These are phyloP conservation scores for Agrochola lychnidis DNA, from an alignment of 2,888 invertebrate genomes.

Conservation along the genomic window DNA sequence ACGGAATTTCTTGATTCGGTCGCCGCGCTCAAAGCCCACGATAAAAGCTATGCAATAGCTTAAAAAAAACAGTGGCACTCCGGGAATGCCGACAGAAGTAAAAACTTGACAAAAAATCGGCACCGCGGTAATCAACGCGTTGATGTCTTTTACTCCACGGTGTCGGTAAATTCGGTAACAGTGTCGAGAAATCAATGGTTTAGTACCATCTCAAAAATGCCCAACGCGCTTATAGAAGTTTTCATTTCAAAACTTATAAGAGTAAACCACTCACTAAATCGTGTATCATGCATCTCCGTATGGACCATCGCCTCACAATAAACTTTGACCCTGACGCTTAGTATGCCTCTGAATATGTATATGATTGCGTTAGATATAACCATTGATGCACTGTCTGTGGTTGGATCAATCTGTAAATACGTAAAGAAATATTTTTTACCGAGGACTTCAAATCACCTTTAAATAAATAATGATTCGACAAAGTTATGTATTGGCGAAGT, in stretches of 20 bases:
- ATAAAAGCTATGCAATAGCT: too few species aligned
- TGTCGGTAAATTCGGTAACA: too few species aligned
- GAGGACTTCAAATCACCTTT: background rate
- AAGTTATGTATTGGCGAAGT: background rate
- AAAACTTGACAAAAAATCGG: too few species aligned
- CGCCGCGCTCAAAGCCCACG: too few species aligned
- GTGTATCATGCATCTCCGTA: slow-evolving; percentile 64
- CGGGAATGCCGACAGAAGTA: too few species aligned
- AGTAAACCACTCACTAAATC: slow-evolving; percentile 68
- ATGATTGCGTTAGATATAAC: slow-evolving; percentile 73
- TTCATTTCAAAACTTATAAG: background rate
- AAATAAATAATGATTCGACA: background rate
- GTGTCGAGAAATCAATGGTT: too few species aligned
- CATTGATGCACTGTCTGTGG: slow-evolving; percentile 70
- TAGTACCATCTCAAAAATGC: too few species aligned
- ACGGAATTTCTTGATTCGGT: too few species aligned
- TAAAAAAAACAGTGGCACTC: too few species aligned
- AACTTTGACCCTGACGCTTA: slow-evolving; percentile 65
- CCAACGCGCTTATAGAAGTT: too few species aligned
- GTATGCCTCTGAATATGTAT: slow-evolving; percentile 72
- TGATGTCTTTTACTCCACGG: too few species aligned
- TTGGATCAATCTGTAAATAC: slow-evolving; percentile 68
- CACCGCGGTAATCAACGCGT: too few species aligned
- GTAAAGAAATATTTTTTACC: background rate
- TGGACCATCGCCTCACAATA: slow-evolving; percentile 71